These are phyloP conservation scores for Rhagoletis zephyria DNA, from an alignment of 1,140 invertebrate genomes.

Conservation along the genomic window DNA sequence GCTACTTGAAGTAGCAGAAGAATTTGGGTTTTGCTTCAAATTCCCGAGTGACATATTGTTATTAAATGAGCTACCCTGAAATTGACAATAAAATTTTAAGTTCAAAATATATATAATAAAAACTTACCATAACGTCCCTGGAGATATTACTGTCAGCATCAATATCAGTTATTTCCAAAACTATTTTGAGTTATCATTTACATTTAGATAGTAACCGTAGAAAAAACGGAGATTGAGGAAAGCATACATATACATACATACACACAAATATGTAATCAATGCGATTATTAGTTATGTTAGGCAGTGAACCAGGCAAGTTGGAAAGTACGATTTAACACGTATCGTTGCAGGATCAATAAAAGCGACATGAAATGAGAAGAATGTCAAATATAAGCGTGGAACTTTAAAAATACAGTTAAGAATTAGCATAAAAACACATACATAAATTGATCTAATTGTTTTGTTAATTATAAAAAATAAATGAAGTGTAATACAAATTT, in stretches of 20 bases:
- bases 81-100: neutral
- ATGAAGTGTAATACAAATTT: neutral
- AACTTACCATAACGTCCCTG: constrained; percentile 56
- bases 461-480: neutral
- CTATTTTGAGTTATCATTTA: constrained; percentile 73
- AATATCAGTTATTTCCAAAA: constrained; percentile 77
- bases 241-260: constrained; percentile 36
- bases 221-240: constrained; percentile 39
- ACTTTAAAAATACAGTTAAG: constrained; percentile 13
- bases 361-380: constrained; percentile 47
- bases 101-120: neutral
- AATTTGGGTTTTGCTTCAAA: constrained; percentile 33
- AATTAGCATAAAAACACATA: neutral
- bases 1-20: constrained; percentile 27
- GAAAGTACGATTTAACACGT: constrained; percentile 38
- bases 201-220: neutral
- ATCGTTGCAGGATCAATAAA: constrained; percentile 48
- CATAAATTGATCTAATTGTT: neutral
- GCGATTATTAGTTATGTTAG: constrained; percentile 39
- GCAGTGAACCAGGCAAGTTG: constrained; percentile 44
- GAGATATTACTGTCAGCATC: constrained; percentile 53
- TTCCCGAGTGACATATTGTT: constrained; percentile 27
- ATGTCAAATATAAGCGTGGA: constrained; percentile 35
- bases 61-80: constrained; percentile 44
- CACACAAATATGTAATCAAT: constrained; percentile 43